These are phyloP conservation scores for Peromyscus aztecus DNA, from an alignment of 2,797 vertebrate genomes.

Conservation along the genomic window DNA sequence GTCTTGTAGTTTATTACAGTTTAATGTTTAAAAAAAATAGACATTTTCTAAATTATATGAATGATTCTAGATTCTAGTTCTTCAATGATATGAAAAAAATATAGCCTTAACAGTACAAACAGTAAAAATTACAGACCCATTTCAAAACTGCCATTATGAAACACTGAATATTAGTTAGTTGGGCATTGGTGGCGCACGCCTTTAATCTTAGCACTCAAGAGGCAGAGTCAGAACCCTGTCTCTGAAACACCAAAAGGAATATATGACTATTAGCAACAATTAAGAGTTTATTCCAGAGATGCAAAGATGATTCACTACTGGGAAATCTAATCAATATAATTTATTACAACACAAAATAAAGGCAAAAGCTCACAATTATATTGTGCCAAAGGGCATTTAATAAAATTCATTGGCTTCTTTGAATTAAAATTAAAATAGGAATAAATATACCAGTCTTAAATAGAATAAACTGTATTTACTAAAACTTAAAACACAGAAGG, in stretches of 20 bases:
- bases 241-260: neutral
- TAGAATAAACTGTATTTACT: neutral
- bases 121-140: neutral
- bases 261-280: neutral
- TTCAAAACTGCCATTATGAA: neutral
- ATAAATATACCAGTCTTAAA: neutral
- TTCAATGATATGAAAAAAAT: conserved; percentile 34
- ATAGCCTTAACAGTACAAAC: neutral
- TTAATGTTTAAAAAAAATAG: neutral
- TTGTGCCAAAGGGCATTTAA: conserved; percentile 50
- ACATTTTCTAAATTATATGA: neutral
- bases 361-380: conserved; percentile 57
- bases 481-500: conserved; percentile 35
- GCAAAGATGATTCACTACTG: conserved; percentile 54
- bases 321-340: conserved; percentile 65
- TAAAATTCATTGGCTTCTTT: conserved; percentile 55
- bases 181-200: neutral
- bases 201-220: neutral
- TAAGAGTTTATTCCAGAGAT: conserved; percentile 61
- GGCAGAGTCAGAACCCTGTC: neutral
- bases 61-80: neutral
- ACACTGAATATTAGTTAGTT: conserved; percentile 39
- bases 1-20: conserved; percentile 4
- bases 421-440: conserved; percentile 61
- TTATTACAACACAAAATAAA: conserved; percentile 57